These are phyloP conservation scores for Lamprotornis superbus DNA, from an alignment of 2,113 vertebrate species.

Conservation along the genomic window DNA sequence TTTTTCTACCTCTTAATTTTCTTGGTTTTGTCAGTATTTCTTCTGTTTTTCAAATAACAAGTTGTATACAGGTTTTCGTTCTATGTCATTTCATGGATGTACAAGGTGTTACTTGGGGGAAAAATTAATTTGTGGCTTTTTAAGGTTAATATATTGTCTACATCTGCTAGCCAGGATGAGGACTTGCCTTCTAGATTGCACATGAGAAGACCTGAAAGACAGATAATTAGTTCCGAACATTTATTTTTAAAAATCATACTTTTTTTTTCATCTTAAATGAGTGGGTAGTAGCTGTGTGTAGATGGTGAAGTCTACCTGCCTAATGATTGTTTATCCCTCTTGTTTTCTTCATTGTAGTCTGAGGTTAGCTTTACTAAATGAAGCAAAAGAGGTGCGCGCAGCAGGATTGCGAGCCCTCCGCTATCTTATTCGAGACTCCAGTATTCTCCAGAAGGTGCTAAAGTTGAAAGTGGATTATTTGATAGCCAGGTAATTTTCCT, in stretches of 20 bases:
- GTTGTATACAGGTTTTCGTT: background rate
- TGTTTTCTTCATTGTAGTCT: conserved; percentile 75
- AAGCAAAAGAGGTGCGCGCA: conserved; percentile 98
- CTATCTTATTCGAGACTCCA: conserved; percentile 93
- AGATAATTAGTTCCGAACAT: background rate
- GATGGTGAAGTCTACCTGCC: background rate
- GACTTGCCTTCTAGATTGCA: background rate
- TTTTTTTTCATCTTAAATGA: background rate
- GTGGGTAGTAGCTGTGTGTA: background rate
- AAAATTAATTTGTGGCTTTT: background rate
- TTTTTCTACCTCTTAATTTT: background rate
- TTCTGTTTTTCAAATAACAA: background rate
- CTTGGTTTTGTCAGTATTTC: background rate
- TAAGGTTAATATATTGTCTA: background rate
- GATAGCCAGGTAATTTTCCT: conserved; percentile 87
- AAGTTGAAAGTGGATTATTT: conserved; percentile 96
- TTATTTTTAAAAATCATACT: background rate
- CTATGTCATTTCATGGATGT: background rate
- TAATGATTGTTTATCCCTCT: background rate
- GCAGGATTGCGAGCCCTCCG: conserved; percentile 94
- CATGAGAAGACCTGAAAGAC: background rate
- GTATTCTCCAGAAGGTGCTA: conserved; percentile 93
- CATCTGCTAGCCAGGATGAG: background rate
- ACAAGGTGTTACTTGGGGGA: background rate
- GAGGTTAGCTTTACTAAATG: conserved; percentile 92